Evolutionary conservation across 2,888 invertebrate genomes (phyloP).

Genomic region (Ceratothoa steindachneri): DNA sequence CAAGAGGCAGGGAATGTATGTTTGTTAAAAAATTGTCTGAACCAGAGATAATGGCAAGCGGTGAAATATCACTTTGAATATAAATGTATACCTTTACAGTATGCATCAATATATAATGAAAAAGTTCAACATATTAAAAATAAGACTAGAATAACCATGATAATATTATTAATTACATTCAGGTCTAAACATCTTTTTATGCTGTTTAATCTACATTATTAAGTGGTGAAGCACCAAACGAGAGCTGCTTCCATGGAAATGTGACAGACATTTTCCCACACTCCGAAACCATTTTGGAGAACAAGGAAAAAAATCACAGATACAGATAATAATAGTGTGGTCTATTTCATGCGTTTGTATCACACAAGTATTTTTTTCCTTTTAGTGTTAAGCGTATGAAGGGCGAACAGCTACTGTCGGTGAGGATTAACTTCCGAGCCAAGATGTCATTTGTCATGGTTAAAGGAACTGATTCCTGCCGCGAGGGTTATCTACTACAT

Average conservation of each 20-base stretch:
- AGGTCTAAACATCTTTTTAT: not conserved
- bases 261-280: not conserved
- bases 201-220: not conserved
- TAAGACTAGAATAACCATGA: not conserved
- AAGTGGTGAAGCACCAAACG: not conserved
- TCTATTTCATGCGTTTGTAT: constrained; percentile 44
- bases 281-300: not conserved
- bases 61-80: not conserved
- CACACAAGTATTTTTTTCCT: constrained; percentile 45
- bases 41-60: not conserved
- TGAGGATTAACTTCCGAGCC: not conserved
- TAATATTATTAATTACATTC: not conserved
- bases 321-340: constrained; percentile 31
- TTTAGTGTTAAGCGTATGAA: constrained; percentile 42
- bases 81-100: not conserved
- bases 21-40: too few relatives aligned
- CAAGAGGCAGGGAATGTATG: too few relatives aligned
- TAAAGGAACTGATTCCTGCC: not conserved
- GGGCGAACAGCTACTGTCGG: constrained; percentile 11
- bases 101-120: not conserved
- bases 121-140: not conserved
- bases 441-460: not conserved
- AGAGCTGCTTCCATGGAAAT: not conserved
- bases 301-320: constrained; percentile 41
- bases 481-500: too few relatives aligned